Evolutionary conservation across 2,113 vertebrate species (phyloP), one percentile per base, ranked within the genome.

Genomic region (Gasterosteus nipponicus): DNA sequence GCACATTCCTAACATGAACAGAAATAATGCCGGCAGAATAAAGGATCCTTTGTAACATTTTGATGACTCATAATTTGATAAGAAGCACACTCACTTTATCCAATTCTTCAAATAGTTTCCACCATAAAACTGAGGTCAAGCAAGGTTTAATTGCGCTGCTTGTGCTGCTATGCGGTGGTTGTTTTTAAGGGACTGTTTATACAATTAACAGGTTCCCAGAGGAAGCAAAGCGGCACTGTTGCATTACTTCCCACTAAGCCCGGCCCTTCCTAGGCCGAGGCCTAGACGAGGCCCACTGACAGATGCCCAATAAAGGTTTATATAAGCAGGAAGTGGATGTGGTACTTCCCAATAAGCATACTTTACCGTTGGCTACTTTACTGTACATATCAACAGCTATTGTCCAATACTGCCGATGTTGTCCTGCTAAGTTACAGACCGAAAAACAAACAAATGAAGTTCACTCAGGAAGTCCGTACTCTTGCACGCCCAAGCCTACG

Each of bases 181-280:
- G 89, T 90, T 93, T 88, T 89, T 87, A 69, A 63, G 69, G 66
- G 65, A 61, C 60, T 81, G 70, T 82, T 89, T 80, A 82, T 84
- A 83, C 77, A 86, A 93, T 90, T 89, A 91, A 90, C 82, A 75
- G 73, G 70, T 87, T 92, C 91, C 89, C 86, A 91, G 82, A 92
- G 91, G 89, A 94, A 88, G 89, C 77, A 87, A 85, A 74, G 82
- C 68, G 77, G 75, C 78, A 77, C 77, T 74, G 86, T 92, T 92
- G 75, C 77, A 77, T 75, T 75, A 87, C 92, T 93, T 90, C 80
- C 85, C 89, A 91, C 87, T 92, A 90, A 88, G 86, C 86, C 83
- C 29, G 76, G 83, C 71, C 83, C 88, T 90, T 74, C 70, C 67
- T 80, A 75, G 80, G 85, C 79, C 91, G 89, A 26, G 22, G 1